Percentiles rank a stretch among this genome's conserved stretches.
phyloP scores from a whole-genome alignment of 2,888 invertebrate genomes.

The Pyrgus malvae region DNA sequence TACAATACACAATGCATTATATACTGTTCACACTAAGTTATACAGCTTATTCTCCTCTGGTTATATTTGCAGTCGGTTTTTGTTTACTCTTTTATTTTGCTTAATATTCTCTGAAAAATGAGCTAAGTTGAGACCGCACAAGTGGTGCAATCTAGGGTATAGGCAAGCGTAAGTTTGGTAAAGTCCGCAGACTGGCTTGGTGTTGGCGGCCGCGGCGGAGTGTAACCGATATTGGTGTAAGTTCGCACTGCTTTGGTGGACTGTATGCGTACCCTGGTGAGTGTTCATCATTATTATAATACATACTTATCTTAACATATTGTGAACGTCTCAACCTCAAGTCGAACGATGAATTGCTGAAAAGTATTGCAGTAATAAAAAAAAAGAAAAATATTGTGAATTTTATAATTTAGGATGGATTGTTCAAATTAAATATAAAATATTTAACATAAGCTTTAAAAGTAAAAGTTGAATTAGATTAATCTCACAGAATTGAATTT shows the following conservation, averaged over 20 bases:
- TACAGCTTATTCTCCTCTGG: no score
- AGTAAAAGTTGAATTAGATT: no score
- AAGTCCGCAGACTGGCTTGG: slow-evolving; percentile 78
- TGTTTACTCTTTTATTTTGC: background rate
- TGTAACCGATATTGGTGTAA: slow-evolving; percentile 76
- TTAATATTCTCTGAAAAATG: background rate
- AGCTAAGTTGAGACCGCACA: slow-evolving; percentile 56
- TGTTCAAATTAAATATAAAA: no score
- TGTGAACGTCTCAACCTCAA: slow-evolving; percentile 33
- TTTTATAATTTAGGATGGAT: no score
- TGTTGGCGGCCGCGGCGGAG: slow-evolving; percentile 73
- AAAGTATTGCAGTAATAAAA: background rate
- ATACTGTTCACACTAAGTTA: no score
- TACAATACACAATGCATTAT: no score
- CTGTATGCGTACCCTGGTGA: slow-evolving; percentile 79
- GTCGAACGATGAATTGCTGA: slow-evolving; percentile 7
- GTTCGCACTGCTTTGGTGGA: slow-evolving; percentile 81
- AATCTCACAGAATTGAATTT: no score
- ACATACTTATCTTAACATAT: slow-evolving; percentile 29
- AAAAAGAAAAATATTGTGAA: no score
- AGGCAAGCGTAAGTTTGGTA: slow-evolving; percentile 75
- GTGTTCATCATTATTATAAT: slow-evolving; percentile 76
- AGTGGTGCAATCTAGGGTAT: slow-evolving; percentile 66
- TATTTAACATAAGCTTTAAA: no score
- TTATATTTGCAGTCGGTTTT: no score